Percentiles rank a stretch among this genome's conserved stretches.
Evolutionary conservation across 2,113 vertebrate genomes (phyloP).

Genomic region (Todiramphus saurophagus): DNA sequence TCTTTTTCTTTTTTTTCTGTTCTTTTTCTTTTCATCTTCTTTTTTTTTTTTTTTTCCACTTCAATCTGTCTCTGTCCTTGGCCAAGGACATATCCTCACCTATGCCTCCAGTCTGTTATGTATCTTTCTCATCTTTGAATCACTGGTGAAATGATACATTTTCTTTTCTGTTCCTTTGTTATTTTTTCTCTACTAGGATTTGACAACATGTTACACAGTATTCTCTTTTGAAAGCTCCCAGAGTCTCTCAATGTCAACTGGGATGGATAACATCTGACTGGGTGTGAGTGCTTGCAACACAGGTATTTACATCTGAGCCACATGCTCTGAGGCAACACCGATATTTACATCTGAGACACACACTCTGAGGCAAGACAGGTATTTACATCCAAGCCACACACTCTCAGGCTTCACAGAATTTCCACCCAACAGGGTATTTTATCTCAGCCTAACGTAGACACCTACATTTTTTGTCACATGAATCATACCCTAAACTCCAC

Average conservation of each 20-base stretch:
- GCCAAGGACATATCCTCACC: not conserved
- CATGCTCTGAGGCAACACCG: not conserved
- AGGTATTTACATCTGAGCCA: not conserved
- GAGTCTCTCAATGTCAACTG: not conserved
- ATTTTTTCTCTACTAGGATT: not conserved
- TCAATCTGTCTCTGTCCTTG: not conserved
- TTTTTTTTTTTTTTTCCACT: not conserved
- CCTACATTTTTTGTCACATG: not conserved
- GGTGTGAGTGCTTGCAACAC: not conserved
- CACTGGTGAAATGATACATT: not conserved
- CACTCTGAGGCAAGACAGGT: not conserved
- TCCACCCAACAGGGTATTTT: not conserved
- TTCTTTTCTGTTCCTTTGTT: not conserved
- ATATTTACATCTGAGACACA: not conserved
- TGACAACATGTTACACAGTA: not conserved
- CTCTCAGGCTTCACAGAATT: not conserved
- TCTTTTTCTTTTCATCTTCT: not conserved
- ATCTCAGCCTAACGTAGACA: not conserved
- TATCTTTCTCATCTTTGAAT: not conserved
- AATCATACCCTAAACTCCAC: not conserved
- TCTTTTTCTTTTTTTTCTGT: not conserved
- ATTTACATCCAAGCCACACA: not conserved
- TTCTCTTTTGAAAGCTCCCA: not conserved
- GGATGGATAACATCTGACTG: not conserved
- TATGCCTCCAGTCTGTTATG: not conserved